Conservation (phyloP, 2,888 invertebrate species). For the Ichneumoninae sp. region DNA sequence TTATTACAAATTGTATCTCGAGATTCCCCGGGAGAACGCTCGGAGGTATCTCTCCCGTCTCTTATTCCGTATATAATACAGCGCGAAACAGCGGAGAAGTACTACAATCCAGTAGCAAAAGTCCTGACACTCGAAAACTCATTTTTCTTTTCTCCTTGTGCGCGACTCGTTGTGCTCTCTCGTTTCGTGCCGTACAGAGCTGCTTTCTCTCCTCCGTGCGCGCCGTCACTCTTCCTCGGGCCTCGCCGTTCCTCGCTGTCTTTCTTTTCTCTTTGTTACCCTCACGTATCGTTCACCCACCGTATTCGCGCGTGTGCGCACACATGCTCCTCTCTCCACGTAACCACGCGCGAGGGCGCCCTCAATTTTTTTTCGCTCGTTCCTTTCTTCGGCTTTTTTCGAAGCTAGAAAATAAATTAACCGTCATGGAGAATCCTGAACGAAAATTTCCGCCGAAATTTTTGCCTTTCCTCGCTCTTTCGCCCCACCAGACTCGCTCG, state of each 20-base stretch:
- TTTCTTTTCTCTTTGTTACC: constrained; percentile 51
- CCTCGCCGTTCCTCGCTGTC: constrained; percentile 37
- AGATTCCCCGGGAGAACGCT: constrained; percentile 45
- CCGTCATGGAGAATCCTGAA: constrained; percentile 57
- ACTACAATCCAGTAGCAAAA: constrained; percentile 46
- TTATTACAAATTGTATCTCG: constrained; percentile 58
- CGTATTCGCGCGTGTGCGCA: constrained; percentile 29
- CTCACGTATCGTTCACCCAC: constrained; percentile 59
- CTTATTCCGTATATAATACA: constrained; percentile 38
- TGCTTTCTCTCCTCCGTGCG: constrained; percentile 52
- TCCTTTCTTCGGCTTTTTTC: constrained; percentile 34
- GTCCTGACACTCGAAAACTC: constrained; percentile 68
- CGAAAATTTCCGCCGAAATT: constrained; percentile 59
- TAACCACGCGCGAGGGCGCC: constrained; percentile 7
- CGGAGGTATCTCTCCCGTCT: constrained; percentile 38
- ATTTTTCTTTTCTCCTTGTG: constrained; percentile 65
- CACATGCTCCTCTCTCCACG: neutral
- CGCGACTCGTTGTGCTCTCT: constrained; percentile 27
- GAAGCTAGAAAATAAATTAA: constrained; percentile 66
- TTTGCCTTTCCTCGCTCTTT: constrained; percentile 24
- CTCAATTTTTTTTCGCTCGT: constrained; percentile 35
- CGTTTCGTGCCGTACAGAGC: neutral
- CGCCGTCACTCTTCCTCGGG: constrained; percentile 53
- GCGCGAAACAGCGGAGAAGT: neutral
- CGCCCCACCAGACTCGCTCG: constrained; percentile 1